phyloP scores from a whole-genome alignment of 2,797 vertebrate genomes.

The Lerista edwardsae region DNA sequence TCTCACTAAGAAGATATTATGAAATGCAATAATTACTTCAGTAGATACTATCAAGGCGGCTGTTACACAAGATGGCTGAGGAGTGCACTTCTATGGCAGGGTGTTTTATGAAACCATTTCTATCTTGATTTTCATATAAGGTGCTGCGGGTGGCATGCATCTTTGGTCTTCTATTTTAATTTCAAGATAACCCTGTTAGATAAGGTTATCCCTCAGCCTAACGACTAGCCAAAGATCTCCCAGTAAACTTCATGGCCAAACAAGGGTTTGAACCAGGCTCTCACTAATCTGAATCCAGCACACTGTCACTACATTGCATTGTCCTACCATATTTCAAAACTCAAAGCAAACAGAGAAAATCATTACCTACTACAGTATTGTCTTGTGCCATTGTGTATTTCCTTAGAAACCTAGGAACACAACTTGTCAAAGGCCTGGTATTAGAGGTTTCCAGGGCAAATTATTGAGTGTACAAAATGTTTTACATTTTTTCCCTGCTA shows the following conservation, averaged over 20 bases:
- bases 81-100: background rate
- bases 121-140: background rate
- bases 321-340: too few species aligned
- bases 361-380: background rate
- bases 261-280: background rate
- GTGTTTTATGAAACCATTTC: background rate
- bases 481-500: background rate
- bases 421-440: background rate
- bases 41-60: background rate
- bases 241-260: background rate
- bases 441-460: background rate
- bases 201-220: too few species aligned
- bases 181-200: background rate
- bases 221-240: background rate
- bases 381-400: background rate
- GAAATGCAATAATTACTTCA: background rate
- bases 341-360: background rate
- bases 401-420: background rate
- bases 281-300: background rate
- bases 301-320: background rate
- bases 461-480: background rate
- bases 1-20: background rate
- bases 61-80: background rate
- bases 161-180: background rate
- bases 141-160: background rate